phyloP scores from a whole-genome alignment of 2,113 vertebrate genomes.

The Calonectris borealis region DNA sequence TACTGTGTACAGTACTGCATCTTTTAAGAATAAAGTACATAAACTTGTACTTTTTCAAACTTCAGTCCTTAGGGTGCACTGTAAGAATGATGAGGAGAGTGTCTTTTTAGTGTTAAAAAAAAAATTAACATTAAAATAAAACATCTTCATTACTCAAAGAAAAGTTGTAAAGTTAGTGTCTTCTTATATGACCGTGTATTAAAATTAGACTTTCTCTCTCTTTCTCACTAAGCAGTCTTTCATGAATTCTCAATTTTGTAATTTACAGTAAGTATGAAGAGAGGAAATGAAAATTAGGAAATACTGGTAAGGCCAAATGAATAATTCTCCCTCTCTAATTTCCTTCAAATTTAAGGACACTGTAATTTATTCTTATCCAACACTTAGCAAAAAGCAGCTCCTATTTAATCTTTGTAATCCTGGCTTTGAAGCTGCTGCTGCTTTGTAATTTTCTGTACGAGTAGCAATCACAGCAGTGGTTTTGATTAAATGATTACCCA shows the following conservation, averaged over 20 bases:
- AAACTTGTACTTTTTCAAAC: not conserved
- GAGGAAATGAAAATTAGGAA: conserved; percentile 59
- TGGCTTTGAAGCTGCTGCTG: conserved; percentile 38
- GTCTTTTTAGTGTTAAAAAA: not conserved
- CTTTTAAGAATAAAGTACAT: not conserved
- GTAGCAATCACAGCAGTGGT: conserved; percentile 54
- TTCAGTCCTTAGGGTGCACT: not conserved
- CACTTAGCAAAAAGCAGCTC: conserved; percentile 28
- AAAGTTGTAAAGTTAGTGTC: not conserved
- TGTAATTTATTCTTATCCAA: conserved; percentile 60
- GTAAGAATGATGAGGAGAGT: not conserved
- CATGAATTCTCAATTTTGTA: conserved; percentile 44
- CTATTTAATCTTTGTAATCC: conserved; percentile 56
- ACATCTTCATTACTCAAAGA: not conserved
- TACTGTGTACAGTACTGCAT: not conserved
- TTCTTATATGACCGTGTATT: not conserved
- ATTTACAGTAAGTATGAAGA: conserved; percentile 47
- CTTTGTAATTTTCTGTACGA: conserved; percentile 67
- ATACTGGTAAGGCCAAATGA: conserved; percentile 42
- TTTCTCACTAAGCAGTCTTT: not conserved
- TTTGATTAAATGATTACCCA: conserved; percentile 72
- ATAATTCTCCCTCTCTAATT: conserved; percentile 39
- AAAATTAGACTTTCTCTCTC: not conserved
- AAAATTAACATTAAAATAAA: not conserved
- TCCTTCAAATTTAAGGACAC: conserved; percentile 45